phyloP scores from a whole-genome alignment of 1,140 invertebrate species.

The Paramacrobiotus metropolitanus region DNA sequence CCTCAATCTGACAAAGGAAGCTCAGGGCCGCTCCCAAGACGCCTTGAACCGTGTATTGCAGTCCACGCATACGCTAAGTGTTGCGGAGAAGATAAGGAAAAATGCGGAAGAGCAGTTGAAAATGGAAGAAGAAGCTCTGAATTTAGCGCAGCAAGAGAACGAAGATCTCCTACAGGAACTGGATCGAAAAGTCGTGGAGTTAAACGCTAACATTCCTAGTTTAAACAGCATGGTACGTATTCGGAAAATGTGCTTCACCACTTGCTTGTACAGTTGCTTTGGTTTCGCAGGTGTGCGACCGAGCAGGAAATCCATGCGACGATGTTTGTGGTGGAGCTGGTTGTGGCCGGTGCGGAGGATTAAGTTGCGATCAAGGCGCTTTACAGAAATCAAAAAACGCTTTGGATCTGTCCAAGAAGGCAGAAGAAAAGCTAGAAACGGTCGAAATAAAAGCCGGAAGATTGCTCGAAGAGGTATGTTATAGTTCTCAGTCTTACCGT shows the following conservation, averaged over 20 bases:
- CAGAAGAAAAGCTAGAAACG: slow-evolving; percentile 45
- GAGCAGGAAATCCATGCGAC: slow-evolving; percentile 56
- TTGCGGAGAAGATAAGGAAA: slow-evolving; percentile 45
- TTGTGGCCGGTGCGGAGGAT: slow-evolving; percentile 59
- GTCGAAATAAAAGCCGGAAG: slow-evolving; percentile 52
- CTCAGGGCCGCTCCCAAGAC: slow-evolving; percentile 37
- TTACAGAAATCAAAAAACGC: slow-evolving; percentile 61
- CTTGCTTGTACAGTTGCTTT: slow-evolving; percentile 4
- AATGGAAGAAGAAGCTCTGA: slow-evolving; percentile 39
- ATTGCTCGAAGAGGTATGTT: slow-evolving; percentile 25
- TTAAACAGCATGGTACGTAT: slow-evolving; percentile 42
- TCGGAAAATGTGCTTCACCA: not conserved
- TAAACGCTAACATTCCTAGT: slow-evolving; percentile 48
- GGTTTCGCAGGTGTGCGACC: slow-evolving; percentile 51
- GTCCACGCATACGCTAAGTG: slow-evolving; percentile 29
- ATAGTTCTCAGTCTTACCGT: not conserved
- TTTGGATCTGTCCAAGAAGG: slow-evolving; percentile 53
- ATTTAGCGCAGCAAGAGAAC: slow-evolving; percentile 37
- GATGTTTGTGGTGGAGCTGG: slow-evolving; percentile 73
- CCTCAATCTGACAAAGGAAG: slow-evolving; percentile 60
- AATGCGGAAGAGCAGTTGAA: slow-evolving; percentile 52
- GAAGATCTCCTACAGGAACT: slow-evolving; percentile 36
- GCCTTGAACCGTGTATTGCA: slow-evolving; percentile 30
- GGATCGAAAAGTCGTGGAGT: slow-evolving; percentile 34
- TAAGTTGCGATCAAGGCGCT: slow-evolving; percentile 67